These are phyloP conservation scores for Panopea generosa DNA, from an alignment of 2,888 invertebrate species.

Conservation along the genomic window DNA sequence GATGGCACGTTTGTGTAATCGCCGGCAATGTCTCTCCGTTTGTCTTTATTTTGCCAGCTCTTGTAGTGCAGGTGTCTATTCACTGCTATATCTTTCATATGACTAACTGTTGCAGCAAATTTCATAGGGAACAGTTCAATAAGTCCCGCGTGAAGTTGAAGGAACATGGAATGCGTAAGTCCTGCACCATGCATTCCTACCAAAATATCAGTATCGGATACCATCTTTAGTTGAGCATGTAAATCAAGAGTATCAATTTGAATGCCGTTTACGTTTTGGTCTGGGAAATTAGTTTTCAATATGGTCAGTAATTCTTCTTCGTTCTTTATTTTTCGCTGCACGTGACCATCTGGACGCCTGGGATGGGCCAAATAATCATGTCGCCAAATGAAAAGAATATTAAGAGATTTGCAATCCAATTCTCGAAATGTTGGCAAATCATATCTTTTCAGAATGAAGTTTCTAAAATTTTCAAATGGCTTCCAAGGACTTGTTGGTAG, in stretches of 20 bases:
- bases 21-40: conserved; percentile 21
- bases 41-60: conserved; percentile 41
- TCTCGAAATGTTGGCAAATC: conserved; percentile 34
- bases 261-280: conserved; percentile 62
- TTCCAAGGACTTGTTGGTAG: conserved; percentile 69
- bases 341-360: conserved; percentile 79
- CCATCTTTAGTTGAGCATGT: conserved; percentile 75
- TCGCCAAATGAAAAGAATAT: conserved; percentile 81
- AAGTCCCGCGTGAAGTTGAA: conserved; percentile 77
- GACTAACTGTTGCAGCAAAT: conserved; percentile 63
- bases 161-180: conserved; percentile 80
- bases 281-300: conserved; percentile 63
- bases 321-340: conserved; percentile 82
- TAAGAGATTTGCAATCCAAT: conserved; percentile 73
- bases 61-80: conserved; percentile 25
- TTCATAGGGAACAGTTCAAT: conserved; percentile 80
- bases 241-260: conserved; percentile 80
- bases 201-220: conserved; percentile 67
- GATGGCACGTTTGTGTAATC: conserved; percentile 43
- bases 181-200: conserved; percentile 85
- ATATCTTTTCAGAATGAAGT: conserved; percentile 76
- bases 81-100: conserved; percentile 71
- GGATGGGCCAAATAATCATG: conserved; percentile 83
- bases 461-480: conserved; percentile 78
- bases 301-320: conserved; percentile 72